Percentiles rank a stretch among this genome's conserved stretches.
phyloP scores from a whole-genome alignment of 2,888 invertebrate species.

The Philereme transversata region DNA sequence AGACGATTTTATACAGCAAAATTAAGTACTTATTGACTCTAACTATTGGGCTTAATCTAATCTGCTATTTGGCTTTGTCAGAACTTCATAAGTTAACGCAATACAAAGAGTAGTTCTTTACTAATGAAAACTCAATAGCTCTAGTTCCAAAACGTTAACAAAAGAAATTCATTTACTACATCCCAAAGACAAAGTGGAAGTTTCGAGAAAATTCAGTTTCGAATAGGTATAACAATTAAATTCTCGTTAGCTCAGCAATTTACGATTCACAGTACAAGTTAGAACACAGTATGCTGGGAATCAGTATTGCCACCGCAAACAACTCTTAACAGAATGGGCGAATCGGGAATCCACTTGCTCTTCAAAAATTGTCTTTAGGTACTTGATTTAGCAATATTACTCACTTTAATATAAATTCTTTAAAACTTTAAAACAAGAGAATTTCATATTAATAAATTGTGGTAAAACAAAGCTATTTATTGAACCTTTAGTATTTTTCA shows the following conservation, averaged over 20 bases:
- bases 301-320: not conserved
- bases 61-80: not conserved
- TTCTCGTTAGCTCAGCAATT: constrained; percentile 4
- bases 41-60: too few species aligned
- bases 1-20: too few species aligned
- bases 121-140: constrained; percentile 4
- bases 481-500: too few species aligned
- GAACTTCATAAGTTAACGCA: not conserved
- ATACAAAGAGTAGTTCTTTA: not conserved
- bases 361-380: too few species aligned
- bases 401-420: too few species aligned
- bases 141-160: constrained; percentile 1
- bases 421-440: too few species aligned
- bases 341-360: too few species aligned
- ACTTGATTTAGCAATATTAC: too few species aligned
- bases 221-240: constrained; percentile 6
- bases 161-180: constrained; percentile 3
- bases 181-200: not conserved
- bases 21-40: not conserved
- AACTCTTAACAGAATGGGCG: not conserved
- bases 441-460: too few species aligned
- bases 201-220: constrained; percentile 3
- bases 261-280: not conserved
- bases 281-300: not conserved
- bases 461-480: too few species aligned